phyloP scores from a whole-genome alignment of 1,140 invertebrate genomes.

The Panagrolaimus sp. region DNA sequence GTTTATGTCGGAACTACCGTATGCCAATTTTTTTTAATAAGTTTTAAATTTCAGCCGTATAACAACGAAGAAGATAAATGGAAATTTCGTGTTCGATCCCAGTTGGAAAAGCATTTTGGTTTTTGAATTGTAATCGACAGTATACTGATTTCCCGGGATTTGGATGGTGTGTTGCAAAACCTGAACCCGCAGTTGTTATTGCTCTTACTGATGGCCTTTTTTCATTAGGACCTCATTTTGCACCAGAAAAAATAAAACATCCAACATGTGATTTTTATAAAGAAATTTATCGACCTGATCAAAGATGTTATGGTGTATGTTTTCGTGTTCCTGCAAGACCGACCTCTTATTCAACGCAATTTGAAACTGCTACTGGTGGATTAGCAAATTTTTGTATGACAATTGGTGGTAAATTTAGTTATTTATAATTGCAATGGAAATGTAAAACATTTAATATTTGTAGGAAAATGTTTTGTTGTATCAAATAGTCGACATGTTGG shows the following conservation, averaged over 20 bases:
- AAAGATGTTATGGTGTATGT: neutral
- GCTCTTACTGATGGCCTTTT: conserved; percentile 81
- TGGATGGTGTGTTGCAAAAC: conserved; percentile 89
- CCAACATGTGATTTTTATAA: neutral
- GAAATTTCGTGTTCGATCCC: conserved; percentile 38
- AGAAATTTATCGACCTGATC: conserved; percentile 9
- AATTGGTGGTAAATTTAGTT: neutral
- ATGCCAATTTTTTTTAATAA: no score
- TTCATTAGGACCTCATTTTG: conserved; percentile 50
- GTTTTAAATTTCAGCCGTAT: conserved; percentile 19
- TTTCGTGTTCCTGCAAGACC: neutral
- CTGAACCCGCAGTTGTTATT: conserved; percentile 95
- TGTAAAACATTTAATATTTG: neutral
- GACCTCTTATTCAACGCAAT: no score
- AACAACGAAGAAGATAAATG: conserved; percentile 33
- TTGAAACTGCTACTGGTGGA: neutral
- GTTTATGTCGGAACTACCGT: no score
- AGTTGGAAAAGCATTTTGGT: conserved; percentile 94
- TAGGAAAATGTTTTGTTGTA: neutral
- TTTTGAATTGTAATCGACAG: conserved; percentile 96
- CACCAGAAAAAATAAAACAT: conserved; percentile 60
- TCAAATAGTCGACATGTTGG: neutral
- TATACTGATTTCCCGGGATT: conserved; percentile 80
- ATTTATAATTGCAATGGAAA: neutral
- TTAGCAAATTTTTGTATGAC: neutral